Conservation (phyloP, 2,113 vertebrate genomes). For the Dicaeum eximium region DNA sequence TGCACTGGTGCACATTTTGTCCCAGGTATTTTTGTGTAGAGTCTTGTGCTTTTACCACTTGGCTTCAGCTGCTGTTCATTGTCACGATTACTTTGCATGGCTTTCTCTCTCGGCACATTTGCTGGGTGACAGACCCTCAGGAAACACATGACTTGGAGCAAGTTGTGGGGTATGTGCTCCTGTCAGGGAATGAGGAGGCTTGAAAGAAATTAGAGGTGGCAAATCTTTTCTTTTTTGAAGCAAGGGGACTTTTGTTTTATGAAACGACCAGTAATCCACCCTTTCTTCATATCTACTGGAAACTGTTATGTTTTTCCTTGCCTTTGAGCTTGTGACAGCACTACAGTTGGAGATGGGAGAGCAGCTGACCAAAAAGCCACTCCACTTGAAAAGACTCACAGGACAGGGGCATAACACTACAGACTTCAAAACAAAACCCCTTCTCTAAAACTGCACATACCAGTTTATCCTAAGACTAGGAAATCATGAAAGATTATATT, state of each 20-base stretch:
- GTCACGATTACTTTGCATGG: background rate
- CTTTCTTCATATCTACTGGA: background rate
- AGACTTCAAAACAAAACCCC: background rate
- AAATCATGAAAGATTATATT: conserved; percentile 72
- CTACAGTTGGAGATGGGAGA: background rate
- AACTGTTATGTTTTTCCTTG: background rate
- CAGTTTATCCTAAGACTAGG: conserved; percentile 48
- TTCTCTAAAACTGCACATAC: conserved; percentile 12
- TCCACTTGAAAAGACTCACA: background rate
- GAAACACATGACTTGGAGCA: background rate
- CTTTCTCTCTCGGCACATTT: conserved; percentile 1
- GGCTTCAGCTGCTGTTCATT: conserved; percentile 15
- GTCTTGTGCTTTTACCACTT: background rate
- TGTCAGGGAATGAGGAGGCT: background rate
- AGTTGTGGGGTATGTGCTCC: background rate
- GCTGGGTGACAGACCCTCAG: background rate
- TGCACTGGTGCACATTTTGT: background rate
- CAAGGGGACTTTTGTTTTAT: background rate
- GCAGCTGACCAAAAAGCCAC: background rate
- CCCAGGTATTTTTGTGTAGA: background rate
- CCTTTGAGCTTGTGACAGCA: background rate
- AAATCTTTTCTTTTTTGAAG: conserved; percentile 17
- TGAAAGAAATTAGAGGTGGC: background rate
- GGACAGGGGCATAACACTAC: background rate
- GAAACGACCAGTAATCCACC: background rate